Conservation (phyloP, 2,113 vertebrate species). For the Psephotus haematonotus region DNA sequence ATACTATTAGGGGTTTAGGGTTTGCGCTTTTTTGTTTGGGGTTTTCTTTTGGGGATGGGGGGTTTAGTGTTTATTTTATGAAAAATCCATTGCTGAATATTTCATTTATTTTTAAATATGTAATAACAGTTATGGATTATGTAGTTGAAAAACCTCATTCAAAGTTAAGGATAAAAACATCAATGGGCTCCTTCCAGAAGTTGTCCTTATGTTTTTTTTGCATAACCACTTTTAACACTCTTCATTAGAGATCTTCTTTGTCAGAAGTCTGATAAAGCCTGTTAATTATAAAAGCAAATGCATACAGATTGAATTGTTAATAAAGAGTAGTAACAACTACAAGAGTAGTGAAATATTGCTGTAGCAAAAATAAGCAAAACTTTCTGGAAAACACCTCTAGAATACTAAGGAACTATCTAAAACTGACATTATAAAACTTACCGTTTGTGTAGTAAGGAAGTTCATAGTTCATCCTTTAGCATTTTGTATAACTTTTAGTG, state of each 20-base stretch:
- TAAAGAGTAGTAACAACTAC: neutral
- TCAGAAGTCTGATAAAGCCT: neutral
- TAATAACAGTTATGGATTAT: neutral
- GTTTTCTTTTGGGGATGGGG: neutral
- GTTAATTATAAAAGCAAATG: neutral
- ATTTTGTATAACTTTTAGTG: neutral
- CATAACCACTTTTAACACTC: rapidly evolving
- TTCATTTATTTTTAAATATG: neutral
- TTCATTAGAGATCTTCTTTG: neutral
- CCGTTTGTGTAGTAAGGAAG: neutral
- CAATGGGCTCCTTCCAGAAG: neutral
- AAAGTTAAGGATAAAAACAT: neutral
- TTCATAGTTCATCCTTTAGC: neutral
- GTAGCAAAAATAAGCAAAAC: rapidly evolving
- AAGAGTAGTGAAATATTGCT: neutral
- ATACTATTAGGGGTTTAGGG: neutral
- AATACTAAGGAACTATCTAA: neutral
- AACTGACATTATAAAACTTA: neutral
- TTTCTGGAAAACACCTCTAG: neutral
- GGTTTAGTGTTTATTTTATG: neutral
- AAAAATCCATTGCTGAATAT: neutral
- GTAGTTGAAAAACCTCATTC: neutral
- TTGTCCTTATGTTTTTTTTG: neutral
- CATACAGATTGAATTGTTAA: neutral
- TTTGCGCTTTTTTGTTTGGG: neutral